phyloP scores from a whole-genome alignment of 2,888 invertebrate genomes.

The Boloria euphrosyne region DNA sequence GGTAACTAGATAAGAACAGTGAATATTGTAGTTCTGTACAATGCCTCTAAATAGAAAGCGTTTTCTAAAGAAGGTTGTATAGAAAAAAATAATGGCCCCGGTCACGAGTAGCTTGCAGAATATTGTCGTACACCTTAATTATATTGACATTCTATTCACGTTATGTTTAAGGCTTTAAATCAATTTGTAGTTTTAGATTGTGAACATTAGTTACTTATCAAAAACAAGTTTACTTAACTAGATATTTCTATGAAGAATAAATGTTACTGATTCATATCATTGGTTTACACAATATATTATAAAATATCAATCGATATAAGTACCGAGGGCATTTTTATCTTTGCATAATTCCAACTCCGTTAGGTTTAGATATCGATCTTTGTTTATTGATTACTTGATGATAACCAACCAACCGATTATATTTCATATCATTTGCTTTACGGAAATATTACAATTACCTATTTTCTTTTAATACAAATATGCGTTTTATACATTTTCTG shows the following conservation, averaged over 20 bases:
- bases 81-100: neutral
- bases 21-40: constrained; percentile 2
- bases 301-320: constrained; percentile 3
- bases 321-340: constrained; percentile 16
- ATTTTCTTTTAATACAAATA: neutral
- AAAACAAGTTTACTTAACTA: neutral
- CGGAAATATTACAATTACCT: constrained; percentile 8
- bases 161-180: too few relatives aligned
- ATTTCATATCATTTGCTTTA: constrained; percentile 9
- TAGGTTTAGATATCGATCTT: constrained; percentile 19
- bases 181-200: too few relatives aligned
- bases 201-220: neutral
- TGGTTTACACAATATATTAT: neutral
- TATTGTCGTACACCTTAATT: too few relatives aligned
- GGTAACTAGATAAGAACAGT: constrained; percentile 9
- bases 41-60: constrained; percentile 12
- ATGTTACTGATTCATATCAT: too few relatives aligned
- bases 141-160: too few relatives aligned
- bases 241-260: neutral
- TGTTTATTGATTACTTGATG: constrained; percentile 16
- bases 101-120: too few relatives aligned
- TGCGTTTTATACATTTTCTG: too few relatives aligned
- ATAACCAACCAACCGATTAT: constrained; percentile 9
- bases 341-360: neutral
- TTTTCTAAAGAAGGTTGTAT: neutral